Conservation (phyloP, 2,888 invertebrate species). For the Imbricaverruca yamaguchii region DNA sequence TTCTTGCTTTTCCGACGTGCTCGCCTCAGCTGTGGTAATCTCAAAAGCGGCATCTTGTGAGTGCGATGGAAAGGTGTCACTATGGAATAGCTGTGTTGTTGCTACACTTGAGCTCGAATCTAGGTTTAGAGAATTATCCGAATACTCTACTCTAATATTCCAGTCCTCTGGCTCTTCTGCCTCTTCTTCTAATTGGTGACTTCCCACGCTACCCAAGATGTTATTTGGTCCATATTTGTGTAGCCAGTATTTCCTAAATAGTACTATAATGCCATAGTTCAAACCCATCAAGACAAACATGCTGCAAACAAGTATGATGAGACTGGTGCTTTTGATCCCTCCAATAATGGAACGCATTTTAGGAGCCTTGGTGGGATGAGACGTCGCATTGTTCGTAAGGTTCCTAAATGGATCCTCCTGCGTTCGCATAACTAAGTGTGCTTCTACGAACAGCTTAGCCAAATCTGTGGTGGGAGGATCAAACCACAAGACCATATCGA, state of each 20-base stretch:
- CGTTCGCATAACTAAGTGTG: not conserved
- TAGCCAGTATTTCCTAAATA: not conserved
- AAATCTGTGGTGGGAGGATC: not conserved
- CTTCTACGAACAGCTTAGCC: too few relatives aligned
- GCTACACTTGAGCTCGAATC: too few relatives aligned
- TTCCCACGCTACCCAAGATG: not conserved
- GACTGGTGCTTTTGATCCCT: too few relatives aligned
- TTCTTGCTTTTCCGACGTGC: too few relatives aligned
- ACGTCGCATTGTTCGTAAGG: not conserved
- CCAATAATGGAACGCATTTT: not conserved
- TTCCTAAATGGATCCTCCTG: not conserved
- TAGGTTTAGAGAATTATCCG: too few relatives aligned
- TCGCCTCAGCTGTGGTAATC: too few relatives aligned
- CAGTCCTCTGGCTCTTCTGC: not conserved
- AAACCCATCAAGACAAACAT: not conserved
- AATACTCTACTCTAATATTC: not conserved
- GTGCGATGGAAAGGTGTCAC: too few relatives aligned
- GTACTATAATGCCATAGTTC: not conserved
- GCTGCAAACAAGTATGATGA: not conserved
- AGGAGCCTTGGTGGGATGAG: not conserved
- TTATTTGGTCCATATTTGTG: not conserved
- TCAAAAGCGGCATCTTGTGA: too few relatives aligned
- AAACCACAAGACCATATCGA: not conserved
- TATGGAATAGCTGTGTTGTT: too few relatives aligned
- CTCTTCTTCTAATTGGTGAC: not conserved